A percentile compares a stretch with the other conserved stretches of the same genome.
These are phyloP conservation scores for Cartodere bifasciata DNA, from an alignment of 2,888 invertebrate genomes.

Conservation along the genomic window DNA sequence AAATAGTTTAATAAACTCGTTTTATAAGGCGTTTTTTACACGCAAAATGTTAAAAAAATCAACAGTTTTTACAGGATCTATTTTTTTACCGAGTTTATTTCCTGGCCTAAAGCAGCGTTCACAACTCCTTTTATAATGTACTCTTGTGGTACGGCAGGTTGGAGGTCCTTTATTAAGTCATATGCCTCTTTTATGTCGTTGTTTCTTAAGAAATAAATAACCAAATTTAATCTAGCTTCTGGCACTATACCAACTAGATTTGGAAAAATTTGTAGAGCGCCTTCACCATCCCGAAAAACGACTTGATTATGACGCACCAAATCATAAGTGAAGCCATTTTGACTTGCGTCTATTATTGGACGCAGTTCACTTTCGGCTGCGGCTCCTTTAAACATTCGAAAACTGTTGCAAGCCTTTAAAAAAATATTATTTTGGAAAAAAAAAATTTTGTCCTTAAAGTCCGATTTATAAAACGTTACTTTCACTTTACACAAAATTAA, in stretches of 20 bases:
- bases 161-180: constrained; percentile 77
- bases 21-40: too few relatives aligned
- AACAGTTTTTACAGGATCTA: too few relatives aligned
- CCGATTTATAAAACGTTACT: too few relatives aligned
- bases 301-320: constrained; percentile 90
- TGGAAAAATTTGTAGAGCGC: constrained; percentile 82
- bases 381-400: constrained; percentile 82
- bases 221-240: constrained; percentile 91
- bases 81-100: constrained; percentile 79
- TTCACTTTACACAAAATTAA: too few relatives aligned
- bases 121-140: constrained; percentile 95
- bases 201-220: constrained; percentile 84
- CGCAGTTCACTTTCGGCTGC: constrained; percentile 87
- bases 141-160: constrained; percentile 89
- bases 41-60: too few relatives aligned
- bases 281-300: constrained; percentile 88
- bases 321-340: constrained; percentile 74
- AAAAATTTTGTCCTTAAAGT: too few relatives aligned
- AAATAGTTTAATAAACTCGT: too few relatives aligned
- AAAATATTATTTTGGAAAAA: constrained; percentile 58
- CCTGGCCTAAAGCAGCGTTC: constrained; percentile 86
- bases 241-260: constrained; percentile 88
- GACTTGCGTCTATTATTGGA: constrained; percentile 60
- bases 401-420: constrained; percentile 61
- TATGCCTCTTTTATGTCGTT: constrained; percentile 83